phyloP scores from a whole-genome alignment of 2,888 invertebrate species.

The Uropetala carovei region DNA sequence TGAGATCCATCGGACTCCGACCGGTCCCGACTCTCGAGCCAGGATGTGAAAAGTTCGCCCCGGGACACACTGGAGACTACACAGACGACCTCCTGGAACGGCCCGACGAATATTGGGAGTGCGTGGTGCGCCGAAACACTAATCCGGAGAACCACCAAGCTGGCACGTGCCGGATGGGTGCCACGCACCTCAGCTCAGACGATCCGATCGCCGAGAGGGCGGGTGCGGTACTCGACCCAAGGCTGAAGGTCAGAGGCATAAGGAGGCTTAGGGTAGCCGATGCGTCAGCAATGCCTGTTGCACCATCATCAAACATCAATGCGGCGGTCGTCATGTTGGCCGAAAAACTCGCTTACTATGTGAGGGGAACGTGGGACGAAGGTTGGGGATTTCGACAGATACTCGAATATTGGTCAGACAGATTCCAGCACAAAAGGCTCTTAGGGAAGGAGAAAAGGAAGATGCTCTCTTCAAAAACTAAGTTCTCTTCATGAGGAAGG shows the following conservation, averaged over 20 bases:
- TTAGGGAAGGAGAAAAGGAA: not conserved
- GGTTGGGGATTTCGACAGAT: conserved; percentile 4
- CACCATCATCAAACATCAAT: conserved; percentile 52
- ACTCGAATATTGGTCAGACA: not conserved
- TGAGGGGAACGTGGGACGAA: conserved; percentile 46
- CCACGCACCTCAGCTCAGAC: not conserved
- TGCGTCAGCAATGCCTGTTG: conserved; percentile 20
- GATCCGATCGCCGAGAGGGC: not conserved
- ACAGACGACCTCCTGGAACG: not conserved
- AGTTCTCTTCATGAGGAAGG: no score
- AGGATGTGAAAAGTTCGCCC: conserved; percentile 28
- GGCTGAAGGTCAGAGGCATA: conserved; percentile 34
- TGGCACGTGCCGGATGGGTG: conserved; percentile 43
- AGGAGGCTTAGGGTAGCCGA: conserved; percentile 40
- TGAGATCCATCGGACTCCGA: conserved; percentile 26
- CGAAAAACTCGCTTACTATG: conserved; percentile 37
- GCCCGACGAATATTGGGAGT: conserved; percentile 41
- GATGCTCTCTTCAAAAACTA: not conserved
- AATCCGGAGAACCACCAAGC: conserved; percentile 56
- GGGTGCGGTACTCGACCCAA: conserved; percentile 29
- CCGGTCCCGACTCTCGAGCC: conserved; percentile 5
- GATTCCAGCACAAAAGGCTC: not conserved
- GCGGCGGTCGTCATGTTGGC: conserved; percentile 31
- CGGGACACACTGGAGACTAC: conserved; percentile 38
- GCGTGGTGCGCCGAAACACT: not conserved